Evolutionary conservation across 2,888 invertebrate genomes (phyloP).

Genomic region (Lucinisca nassula): DNA sequence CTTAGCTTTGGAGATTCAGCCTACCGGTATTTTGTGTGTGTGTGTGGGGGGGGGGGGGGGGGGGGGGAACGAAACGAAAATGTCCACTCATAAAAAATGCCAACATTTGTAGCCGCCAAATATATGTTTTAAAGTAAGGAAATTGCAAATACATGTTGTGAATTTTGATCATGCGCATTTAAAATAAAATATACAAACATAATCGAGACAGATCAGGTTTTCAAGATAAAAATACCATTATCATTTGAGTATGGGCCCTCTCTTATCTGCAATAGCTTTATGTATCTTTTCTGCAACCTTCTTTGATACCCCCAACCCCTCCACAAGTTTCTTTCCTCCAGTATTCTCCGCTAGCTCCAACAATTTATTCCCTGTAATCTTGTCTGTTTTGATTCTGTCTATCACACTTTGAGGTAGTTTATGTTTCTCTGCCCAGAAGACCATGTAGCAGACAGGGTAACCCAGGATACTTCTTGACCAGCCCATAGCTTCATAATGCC

Average conservation of each 20-base stretch:
- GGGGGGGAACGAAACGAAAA: too few species aligned
- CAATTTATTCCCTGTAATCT: conserved; percentile 55
- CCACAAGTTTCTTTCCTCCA: not conserved
- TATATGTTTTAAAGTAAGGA: too few species aligned
- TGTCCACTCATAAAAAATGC: too few species aligned
- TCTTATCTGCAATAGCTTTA: not conserved
- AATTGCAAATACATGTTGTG: too few species aligned
- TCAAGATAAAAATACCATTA: too few species aligned
- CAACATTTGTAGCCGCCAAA: too few species aligned
- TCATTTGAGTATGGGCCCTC: not conserved
- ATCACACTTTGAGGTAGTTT: conserved; percentile 46
- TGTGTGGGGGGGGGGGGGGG: too few species aligned
- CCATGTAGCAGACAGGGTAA: conserved; percentile 65
- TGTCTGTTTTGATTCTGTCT: conserved; percentile 51
- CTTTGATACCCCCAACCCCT: not conserved
- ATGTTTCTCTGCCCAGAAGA: conserved; percentile 69
- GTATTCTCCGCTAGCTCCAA: conserved; percentile 38
- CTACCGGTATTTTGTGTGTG: too few species aligned
- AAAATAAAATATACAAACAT: too few species aligned
- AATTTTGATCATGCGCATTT: too few species aligned
- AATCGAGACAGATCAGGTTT: too few species aligned
- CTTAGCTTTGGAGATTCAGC: too few species aligned
- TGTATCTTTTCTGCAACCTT: not conserved
- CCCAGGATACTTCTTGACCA: conserved; percentile 61
- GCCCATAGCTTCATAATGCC: conserved; percentile 63